Percentiles rank a stretch among this genome's conserved stretches.
phyloP scores from a whole-genome alignment of 2,888 invertebrate species.

The Carterocephalus palaemon region DNA sequence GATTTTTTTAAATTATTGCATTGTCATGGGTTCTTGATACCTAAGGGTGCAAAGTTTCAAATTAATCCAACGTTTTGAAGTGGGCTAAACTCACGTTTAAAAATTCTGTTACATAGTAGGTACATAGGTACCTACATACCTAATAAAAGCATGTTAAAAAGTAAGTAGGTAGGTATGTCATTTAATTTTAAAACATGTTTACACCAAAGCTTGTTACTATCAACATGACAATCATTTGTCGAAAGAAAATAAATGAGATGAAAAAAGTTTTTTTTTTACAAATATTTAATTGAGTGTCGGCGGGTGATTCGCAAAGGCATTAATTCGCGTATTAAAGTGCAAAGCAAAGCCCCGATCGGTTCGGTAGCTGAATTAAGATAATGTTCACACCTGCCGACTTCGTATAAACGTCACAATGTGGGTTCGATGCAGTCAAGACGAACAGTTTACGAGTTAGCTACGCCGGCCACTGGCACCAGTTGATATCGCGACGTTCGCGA shows the following conservation, averaged over 20 bases:
- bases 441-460: constrained; percentile 58
- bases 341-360: constrained; percentile 53
- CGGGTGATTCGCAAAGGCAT: constrained; percentile 29
- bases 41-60: no score
- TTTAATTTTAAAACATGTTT: no score
- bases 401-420: constrained; percentile 67
- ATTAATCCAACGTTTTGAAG: no score
- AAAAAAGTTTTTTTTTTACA: neutral
- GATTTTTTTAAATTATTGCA: no score
- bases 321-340: constrained; percentile 43
- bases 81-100: no score
- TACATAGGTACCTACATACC: no score
- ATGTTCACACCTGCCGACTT: constrained; percentile 73
- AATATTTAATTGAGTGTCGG: constrained; percentile 25
- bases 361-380: constrained; percentile 76
- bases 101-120: no score
- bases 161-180: no score
- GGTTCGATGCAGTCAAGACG: constrained; percentile 56
- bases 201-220: no score
- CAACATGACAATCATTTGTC: no score
- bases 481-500: constrained; percentile 19
- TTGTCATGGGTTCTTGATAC: no score
- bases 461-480: constrained; percentile 27
- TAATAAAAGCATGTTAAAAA: no score
- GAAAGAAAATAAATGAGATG: neutral